These are phyloP conservation scores for Suricata suricatta DNA, from an alignment of 2,113 vertebrate species.

Conservation along the genomic window DNA sequence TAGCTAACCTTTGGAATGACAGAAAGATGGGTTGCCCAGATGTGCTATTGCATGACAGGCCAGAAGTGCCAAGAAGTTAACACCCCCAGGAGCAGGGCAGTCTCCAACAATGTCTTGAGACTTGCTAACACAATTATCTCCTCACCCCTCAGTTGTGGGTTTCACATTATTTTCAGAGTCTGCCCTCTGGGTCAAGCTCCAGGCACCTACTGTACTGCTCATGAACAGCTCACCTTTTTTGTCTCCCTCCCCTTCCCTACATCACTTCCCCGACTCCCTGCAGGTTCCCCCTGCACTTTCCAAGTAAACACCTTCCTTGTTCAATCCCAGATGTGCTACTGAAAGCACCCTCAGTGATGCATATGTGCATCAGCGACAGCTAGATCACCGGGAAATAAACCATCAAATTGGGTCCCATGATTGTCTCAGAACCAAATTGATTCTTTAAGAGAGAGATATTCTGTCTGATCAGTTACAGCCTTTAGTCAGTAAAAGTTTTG, in stretches of 20 bases:
- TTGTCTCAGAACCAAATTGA: constrained; percentile 11
- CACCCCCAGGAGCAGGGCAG: background rate
- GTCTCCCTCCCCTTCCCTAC: background rate
- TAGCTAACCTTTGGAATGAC: background rate
- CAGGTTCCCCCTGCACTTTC: background rate
- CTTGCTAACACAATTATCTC: background rate
- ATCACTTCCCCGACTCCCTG: background rate
- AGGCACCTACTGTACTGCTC: background rate
- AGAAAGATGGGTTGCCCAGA: background rate
- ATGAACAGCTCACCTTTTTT: background rate
- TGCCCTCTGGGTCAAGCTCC: background rate
- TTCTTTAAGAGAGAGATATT: background rate
- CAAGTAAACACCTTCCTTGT: background rate
- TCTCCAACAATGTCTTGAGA: background rate
- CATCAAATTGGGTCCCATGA: background rate
- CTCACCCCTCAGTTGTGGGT: background rate
- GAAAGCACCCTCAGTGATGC: background rate
- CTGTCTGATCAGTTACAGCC: constrained; percentile 22
- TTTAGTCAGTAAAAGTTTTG: constrained; percentile 52
- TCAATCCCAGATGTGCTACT: background rate
- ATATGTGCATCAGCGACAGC: background rate
- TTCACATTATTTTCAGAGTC: background rate
- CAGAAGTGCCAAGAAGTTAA: background rate
- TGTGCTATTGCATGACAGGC: background rate
- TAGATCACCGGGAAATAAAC: background rate